A percentile compares a stretch with the other conserved stretches of the same genome.
phyloP scores from a whole-genome alignment of 2,797 vertebrate genomes.

The Sciurus carolinensis region DNA sequence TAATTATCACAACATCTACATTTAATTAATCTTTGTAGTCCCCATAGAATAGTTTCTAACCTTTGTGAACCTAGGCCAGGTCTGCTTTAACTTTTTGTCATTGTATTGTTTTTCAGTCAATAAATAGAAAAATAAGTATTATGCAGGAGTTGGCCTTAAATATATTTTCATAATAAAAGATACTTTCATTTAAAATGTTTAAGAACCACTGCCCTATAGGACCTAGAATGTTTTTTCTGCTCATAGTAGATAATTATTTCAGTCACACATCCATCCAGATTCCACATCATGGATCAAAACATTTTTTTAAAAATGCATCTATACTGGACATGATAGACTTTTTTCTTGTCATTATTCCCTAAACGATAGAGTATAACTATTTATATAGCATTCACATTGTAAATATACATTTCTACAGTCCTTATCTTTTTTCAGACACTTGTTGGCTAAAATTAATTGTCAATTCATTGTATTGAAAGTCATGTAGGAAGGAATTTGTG shows the following conservation, averaged over 20 bases:
- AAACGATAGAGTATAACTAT: neutral
- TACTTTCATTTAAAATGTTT: neutral
- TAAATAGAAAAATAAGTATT: conserved; percentile 13
- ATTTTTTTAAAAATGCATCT: too few relatives aligned
- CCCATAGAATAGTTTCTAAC: neutral
- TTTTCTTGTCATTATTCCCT: neutral
- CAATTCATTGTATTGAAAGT: too few relatives aligned
- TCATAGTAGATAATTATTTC: neutral
- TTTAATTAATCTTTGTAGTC: conserved; percentile 10
- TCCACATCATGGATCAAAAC: neutral
- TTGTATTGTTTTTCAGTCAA: neutral
- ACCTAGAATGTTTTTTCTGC: neutral
- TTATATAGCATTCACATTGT: neutral
- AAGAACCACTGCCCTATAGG: neutral
- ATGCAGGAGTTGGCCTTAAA: neutral
- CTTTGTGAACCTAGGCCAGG: neutral
- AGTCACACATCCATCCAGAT: neutral
- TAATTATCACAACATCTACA: neutral
- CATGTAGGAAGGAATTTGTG: neutral
- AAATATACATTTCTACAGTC: too few relatives aligned
- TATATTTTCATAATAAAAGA: neutral
- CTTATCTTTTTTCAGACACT: too few relatives aligned
- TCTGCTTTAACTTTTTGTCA: neutral
- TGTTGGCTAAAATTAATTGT: too few relatives aligned
- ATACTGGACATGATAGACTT: neutral